Conservation (phyloP, 2,888 invertebrate genomes). For the Phengaris alcon region DNA sequence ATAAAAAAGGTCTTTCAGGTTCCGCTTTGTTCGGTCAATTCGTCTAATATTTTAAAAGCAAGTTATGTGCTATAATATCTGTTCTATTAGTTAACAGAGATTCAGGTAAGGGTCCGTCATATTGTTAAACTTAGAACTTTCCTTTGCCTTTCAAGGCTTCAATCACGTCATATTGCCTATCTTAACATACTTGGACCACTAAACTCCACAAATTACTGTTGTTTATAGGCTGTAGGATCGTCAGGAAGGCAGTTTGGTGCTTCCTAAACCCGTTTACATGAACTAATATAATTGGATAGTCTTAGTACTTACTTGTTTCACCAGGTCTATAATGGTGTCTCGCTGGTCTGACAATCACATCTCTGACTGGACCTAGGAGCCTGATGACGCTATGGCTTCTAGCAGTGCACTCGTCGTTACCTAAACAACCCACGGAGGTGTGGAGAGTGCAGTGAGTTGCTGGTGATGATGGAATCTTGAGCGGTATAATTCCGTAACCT, state of each 20-base stretch:
- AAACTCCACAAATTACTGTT: neutral
- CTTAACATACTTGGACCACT: neutral
- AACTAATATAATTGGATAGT: neutral
- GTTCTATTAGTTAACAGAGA: neutral
- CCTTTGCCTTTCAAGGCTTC: neutral
- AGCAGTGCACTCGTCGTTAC: constrained; percentile 75
- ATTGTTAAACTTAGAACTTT: constrained; percentile 10
- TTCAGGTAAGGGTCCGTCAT: neutral
- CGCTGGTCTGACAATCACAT: constrained; percentile 82
- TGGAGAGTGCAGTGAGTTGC: constrained; percentile 80
- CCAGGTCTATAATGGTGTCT: constrained; percentile 81
- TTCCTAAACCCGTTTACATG: neutral
- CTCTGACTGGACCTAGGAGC: constrained; percentile 81
- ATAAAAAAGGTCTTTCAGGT: neutral
- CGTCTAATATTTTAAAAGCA: neutral
- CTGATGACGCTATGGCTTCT: constrained; percentile 81
- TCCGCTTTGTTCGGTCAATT: constrained; percentile 10
- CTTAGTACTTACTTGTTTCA: constrained; percentile 76
- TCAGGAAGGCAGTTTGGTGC: neutral
- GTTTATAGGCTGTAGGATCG: neutral
- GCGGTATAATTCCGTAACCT: constrained; percentile 82
- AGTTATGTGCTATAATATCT: neutral
- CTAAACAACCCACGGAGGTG: constrained; percentile 80
- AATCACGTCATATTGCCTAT: constrained; percentile 7
- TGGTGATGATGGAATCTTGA: constrained; percentile 80